Percentiles rank a stretch among this genome's conserved stretches.
phyloP scores from a whole-genome alignment of 2,888 invertebrate genomes.

The Cephus spinipes region DNA sequence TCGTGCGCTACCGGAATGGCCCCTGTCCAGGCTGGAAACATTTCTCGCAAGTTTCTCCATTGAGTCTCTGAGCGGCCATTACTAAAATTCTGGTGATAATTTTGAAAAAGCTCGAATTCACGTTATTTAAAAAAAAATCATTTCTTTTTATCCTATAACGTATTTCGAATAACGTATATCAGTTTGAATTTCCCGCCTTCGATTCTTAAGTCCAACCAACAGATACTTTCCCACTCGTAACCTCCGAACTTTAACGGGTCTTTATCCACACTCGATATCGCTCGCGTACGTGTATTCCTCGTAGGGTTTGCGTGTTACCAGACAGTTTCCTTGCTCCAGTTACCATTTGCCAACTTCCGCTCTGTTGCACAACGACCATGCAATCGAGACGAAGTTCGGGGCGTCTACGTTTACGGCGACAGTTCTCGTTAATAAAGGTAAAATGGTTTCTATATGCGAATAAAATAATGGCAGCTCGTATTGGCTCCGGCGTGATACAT shows the following conservation, averaged over 20 bases:
- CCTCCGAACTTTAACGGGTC: not conserved
- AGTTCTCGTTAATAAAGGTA: constrained; percentile 32
- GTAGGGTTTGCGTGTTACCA: not conserved
- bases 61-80: not conserved
- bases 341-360: constrained; percentile 44
- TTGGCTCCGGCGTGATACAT: not conserved
- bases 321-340: constrained; percentile 34
- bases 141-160: not conserved
- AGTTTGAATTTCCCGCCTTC: not conserved
- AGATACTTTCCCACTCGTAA: not conserved
- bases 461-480: not conserved
- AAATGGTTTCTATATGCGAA: not conserved
- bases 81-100: not conserved
- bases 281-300: not conserved
- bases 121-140: not conserved
- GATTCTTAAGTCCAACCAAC: not conserved
- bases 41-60: not conserved
- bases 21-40: not conserved
- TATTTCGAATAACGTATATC: not conserved
- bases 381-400: constrained; percentile 36
- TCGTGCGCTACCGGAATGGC: constrained; percentile 2
- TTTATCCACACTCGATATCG: not conserved
- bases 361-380: constrained; percentile 30
- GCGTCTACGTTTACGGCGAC: constrained; percentile 32
- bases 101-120: not conserved